These are phyloP conservation scores for Hiodon tergisus DNA, from an alignment of 2,113 vertebrate genomes.

Conservation along the genomic window DNA sequence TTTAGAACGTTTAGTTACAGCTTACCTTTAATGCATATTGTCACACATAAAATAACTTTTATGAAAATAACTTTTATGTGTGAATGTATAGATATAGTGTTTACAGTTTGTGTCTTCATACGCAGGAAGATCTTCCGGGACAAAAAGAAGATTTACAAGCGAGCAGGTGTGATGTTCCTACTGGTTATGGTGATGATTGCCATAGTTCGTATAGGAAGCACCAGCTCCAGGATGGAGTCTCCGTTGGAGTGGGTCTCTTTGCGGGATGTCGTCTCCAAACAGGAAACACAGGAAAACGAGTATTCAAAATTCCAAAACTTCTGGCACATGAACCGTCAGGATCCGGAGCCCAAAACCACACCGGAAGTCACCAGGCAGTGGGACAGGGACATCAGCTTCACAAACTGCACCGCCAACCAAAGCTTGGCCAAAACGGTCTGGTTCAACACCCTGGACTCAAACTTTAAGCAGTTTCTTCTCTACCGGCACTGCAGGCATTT, in stretches of 20 bases:
- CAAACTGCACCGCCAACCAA: slow-evolving; percentile 78
- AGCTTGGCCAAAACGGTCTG: slow-evolving; percentile 74
- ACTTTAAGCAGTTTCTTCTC: slow-evolving; percentile 82
- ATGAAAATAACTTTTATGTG: no score
- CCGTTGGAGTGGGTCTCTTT: slow-evolving; percentile 55
- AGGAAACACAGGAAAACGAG: slow-evolving; percentile 35
- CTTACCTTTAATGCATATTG: slow-evolving; percentile 8
- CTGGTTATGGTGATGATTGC: slow-evolving; percentile 69
- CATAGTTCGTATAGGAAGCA: slow-evolving; percentile 65
- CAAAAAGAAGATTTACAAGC: slow-evolving; percentile 70
- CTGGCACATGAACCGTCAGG: slow-evolving; percentile 63
- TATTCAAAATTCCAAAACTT: slow-evolving; percentile 47
- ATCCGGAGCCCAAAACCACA: background rate
- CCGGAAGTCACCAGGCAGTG: slow-evolving; percentile 47
- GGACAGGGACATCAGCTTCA: slow-evolving; percentile 78
- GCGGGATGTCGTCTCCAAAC: slow-evolving; percentile 35
- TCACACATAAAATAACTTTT: no score
- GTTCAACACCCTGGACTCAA: slow-evolving; percentile 75
- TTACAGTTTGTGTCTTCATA: background rate
- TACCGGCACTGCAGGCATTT: slow-evolving; percentile 91
- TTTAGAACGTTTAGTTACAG: no score
- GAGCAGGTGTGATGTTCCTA: slow-evolving; percentile 65
- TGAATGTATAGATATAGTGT: no score
- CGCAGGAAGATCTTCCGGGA: slow-evolving; percentile 70
- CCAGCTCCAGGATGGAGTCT: slow-evolving; percentile 57